Percentiles rank a stretch among this genome's conserved stretches.
phyloP scores from a whole-genome alignment of 2,113 vertebrate species.

The Heptranchias perlo region DNA sequence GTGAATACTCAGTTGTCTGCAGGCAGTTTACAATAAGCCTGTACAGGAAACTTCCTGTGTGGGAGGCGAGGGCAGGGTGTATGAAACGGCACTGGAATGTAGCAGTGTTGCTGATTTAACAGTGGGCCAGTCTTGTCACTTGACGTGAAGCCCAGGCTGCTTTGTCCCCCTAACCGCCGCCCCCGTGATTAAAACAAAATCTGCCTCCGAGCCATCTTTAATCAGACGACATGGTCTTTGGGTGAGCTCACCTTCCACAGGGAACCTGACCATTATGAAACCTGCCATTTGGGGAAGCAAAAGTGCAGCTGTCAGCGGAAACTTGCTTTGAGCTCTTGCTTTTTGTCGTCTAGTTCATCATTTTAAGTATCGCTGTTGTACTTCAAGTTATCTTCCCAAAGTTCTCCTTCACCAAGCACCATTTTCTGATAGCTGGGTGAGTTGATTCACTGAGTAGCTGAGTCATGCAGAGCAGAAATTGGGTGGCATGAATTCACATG shows the following conservation, averaged over 20 bases:
- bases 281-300: background rate
- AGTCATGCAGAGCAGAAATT: background rate
- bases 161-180: background rate
- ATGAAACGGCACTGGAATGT: background rate
- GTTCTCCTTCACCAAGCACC: background rate
- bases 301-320: background rate
- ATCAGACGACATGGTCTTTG: background rate
- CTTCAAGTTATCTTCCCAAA: background rate
- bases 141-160: background rate
- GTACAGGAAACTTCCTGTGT: background rate
- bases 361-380: background rate
- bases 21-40: background rate
- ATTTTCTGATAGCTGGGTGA: background rate
- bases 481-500: background rate
- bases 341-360: background rate
- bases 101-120: background rate
- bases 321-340: no score
- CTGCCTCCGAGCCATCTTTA: no score
- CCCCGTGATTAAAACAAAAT: background rate
- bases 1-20: background rate
- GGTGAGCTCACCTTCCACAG: background rate
- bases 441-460: background rate
- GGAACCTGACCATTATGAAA: background rate
- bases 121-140: background rate
- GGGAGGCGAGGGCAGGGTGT: background rate